Percentiles rank a stretch among this genome's conserved stretches.
Evolutionary conservation across 2,888 invertebrate genomes (phyloP).

Genomic region (Caenorhabditis auriculariae): DNA sequence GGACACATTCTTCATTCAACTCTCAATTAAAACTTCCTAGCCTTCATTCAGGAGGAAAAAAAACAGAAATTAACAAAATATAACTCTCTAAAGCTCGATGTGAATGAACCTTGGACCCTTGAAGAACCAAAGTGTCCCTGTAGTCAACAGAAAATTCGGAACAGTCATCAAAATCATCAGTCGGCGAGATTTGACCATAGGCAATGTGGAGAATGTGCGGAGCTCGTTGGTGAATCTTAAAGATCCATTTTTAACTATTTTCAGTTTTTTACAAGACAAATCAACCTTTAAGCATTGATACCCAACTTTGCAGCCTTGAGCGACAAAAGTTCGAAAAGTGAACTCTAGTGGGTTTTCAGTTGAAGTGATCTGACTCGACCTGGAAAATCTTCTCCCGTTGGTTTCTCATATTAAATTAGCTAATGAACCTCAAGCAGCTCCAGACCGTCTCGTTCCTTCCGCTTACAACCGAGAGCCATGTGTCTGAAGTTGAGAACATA

Average conservation of each 20-base stretch:
- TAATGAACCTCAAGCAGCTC: constrained; percentile 31
- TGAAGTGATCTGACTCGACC: constrained; percentile 12
- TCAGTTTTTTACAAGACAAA: background rate
- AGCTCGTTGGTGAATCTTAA: too few relatives aligned
- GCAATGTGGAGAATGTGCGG: constrained; percentile 19
- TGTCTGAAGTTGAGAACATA: constrained; percentile 5
- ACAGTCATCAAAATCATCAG: constrained; percentile 22
- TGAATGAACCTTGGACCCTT: constrained; percentile 10
- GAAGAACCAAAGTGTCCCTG: constrained; percentile 29
- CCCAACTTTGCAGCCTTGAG: constrained; percentile 36
- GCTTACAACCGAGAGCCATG: constrained; percentile 29
- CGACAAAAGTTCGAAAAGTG: constrained; percentile 20
- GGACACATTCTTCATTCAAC: too few relatives aligned
- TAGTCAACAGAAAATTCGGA: constrained; percentile 23
- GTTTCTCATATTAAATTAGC: too few relatives aligned
- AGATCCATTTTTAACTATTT: too few relatives aligned
- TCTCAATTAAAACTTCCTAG: too few relatives aligned
- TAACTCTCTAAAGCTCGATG: too few relatives aligned
- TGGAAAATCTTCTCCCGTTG: too few relatives aligned
- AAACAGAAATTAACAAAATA: too few relatives aligned
- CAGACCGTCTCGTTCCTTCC: constrained; percentile 30
- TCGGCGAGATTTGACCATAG: constrained; percentile 19
- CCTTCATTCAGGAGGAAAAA: too few relatives aligned
- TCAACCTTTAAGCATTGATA: constrained; percentile 35
- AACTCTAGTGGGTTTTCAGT: constrained; percentile 15